Evolutionary conservation across 2,797 vertebrate species (phyloP).

Genomic region (Acanthopagrus latus): DNA sequence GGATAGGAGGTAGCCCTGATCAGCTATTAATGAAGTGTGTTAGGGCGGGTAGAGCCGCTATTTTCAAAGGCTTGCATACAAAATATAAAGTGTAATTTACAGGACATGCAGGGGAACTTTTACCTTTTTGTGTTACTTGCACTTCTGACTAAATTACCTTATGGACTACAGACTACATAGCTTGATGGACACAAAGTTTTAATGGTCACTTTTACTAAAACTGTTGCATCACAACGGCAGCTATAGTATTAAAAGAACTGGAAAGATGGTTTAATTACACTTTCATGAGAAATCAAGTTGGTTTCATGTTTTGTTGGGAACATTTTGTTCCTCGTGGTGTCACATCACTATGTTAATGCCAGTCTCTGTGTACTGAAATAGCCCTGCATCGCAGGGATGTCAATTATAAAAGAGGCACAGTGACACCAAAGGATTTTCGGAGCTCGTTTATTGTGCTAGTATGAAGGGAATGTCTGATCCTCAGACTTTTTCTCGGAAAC

Average conservation of each 20-base stretch:
- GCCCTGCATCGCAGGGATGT: conserved; percentile 73
- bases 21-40: conserved; percentile 83
- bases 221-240: neutral
- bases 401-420: conserved; percentile 77
- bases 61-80: conserved; percentile 69
- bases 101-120: conserved; percentile 50
- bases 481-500: conserved; percentile 50
- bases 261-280: neutral
- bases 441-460: conserved; percentile 64
- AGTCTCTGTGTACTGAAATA: conserved; percentile 72
- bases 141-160: conserved; percentile 49
- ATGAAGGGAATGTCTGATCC: conserved; percentile 65
- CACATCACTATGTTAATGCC: conserved; percentile 67
- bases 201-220: conserved; percentile 10
- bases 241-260: neutral
- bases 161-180: neutral
- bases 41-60: conserved; percentile 55
- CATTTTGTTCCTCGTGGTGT: conserved; percentile 52
- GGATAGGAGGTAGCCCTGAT: conserved; percentile 73
- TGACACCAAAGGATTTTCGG: conserved; percentile 72
- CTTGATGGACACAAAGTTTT: conserved; percentile 14
- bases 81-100: conserved; percentile 70
- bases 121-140: conserved; percentile 68
- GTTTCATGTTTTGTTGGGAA: conserved; percentile 36
- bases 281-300: conserved; percentile 8